Conservation (phyloP, 1,140 invertebrate species). For the Eufriesea mexicana region DNA sequence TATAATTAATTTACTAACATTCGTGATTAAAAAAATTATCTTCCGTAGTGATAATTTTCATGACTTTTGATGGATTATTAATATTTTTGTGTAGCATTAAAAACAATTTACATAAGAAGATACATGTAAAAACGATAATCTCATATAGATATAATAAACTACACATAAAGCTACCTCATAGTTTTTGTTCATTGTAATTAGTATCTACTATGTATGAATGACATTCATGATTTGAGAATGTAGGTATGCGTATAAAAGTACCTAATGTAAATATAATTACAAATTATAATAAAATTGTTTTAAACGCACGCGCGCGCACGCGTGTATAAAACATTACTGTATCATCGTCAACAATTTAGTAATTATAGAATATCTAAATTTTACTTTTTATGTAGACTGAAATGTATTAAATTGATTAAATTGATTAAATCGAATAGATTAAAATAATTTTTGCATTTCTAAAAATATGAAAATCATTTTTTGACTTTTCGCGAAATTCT, state of each 20-base stretch:
- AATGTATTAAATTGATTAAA: slow-evolving; percentile 46
- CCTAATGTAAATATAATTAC: slow-evolving; percentile 45
- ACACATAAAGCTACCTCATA: slow-evolving; percentile 19
- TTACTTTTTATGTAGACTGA: slow-evolving; percentile 7
- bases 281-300: slow-evolving; percentile 47
- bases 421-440: slow-evolving; percentile 41
- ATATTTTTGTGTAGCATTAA: not conserved
- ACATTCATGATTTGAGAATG: slow-evolving; percentile 50
- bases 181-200: slow-evolving; percentile 31
- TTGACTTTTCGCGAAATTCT: slow-evolving; percentile 36
- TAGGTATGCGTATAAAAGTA: slow-evolving; percentile 50
- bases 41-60: not conserved
- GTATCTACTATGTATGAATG: not conserved
- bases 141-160: slow-evolving; percentile 31
- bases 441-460: slow-evolving; percentile 37
- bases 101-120: not conserved
- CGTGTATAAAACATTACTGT: slow-evolving; percentile 44
- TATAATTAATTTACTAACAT: not conserved
- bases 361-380: slow-evolving; percentile 37
- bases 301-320: slow-evolving; percentile 10
- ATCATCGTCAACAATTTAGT: slow-evolving; percentile 21
- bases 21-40: not conserved
- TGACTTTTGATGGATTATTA: not conserved
- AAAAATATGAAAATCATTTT: slow-evolving; percentile 56
- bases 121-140: slow-evolving; percentile 30